A percentile compares a stretch with the other conserved stretches of the same genome.
Conservation (phyloP, 2,113 vertebrate species). For the Phocoena sinus region DNA sequence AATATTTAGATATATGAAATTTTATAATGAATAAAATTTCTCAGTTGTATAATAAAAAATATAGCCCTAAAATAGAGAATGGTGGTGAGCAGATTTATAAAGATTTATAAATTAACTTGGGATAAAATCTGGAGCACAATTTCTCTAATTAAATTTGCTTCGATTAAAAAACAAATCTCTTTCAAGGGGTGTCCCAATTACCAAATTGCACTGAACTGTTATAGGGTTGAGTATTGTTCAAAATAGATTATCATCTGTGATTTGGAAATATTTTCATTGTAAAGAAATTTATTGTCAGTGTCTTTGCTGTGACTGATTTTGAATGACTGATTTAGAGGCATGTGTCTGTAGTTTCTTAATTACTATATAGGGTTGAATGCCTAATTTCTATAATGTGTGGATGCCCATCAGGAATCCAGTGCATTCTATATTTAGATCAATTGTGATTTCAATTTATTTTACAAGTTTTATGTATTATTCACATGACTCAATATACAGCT, state of each 20-base stretch:
- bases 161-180: slow-evolving; percentile 1
- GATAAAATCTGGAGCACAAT: background rate
- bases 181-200: background rate
- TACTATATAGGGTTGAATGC: background rate
- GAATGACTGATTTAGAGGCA: background rate
- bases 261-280: background rate
- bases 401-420: background rate
- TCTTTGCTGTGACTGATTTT: slow-evolving; percentile 8
- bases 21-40: background rate
- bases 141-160: slow-evolving; percentile 17
- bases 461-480: background rate
- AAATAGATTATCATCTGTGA: background rate
- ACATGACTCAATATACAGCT: background rate
- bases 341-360: background rate
- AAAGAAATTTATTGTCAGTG: background rate
- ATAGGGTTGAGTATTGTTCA: background rate
- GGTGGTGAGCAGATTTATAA: background rate
- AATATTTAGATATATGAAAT: background rate
- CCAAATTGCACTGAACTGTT: background rate
- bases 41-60: background rate
- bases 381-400: slow-evolving; percentile 4
- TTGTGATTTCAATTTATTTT: background rate
- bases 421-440: background rate
- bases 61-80: background rate
- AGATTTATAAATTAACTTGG: background rate